Evolutionary conservation across 2,113 vertebrate genomes (phyloP).

Genomic region (Uria aalge): DNA sequence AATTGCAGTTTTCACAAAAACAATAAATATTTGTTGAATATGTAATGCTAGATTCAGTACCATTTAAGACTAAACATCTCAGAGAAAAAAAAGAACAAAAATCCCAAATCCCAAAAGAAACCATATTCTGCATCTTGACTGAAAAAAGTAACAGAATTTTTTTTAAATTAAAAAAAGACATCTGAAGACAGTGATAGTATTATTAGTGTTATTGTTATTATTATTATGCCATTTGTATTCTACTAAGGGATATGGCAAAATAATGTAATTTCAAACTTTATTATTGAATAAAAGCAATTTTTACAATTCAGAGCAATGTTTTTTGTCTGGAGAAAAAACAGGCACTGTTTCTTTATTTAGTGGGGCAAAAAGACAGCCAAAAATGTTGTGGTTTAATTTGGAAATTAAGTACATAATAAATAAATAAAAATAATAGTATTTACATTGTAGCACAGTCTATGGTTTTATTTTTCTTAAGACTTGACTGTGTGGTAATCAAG

Average conservation of each 20-base stretch:
- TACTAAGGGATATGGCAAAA: neutral
- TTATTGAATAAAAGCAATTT: neutral
- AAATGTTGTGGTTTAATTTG: neutral
- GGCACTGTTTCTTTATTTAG: neutral
- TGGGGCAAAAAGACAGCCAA: neutral
- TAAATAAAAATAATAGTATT: neutral
- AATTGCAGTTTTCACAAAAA: neutral
- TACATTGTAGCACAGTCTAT: neutral
- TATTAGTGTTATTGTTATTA: neutral
- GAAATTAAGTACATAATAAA: neutral
- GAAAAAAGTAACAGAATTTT: neutral
- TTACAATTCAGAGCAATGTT: neutral
- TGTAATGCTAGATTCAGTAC: neutral
- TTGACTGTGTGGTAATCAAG: neutral
- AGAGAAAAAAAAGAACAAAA: neutral
- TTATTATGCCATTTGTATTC: neutral
- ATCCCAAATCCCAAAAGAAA: neutral
- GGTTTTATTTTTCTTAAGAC: neutral
- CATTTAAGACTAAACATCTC: neutral
- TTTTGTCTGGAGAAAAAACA: neutral
- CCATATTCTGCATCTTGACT: neutral
- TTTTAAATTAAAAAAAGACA: neutral
- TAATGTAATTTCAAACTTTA: neutral
- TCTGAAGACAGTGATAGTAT: neutral
- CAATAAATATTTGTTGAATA: neutral